Evolutionary conservation across 1,140 invertebrate genomes (phyloP).

Genomic region (Drosophila albomicans): DNA sequence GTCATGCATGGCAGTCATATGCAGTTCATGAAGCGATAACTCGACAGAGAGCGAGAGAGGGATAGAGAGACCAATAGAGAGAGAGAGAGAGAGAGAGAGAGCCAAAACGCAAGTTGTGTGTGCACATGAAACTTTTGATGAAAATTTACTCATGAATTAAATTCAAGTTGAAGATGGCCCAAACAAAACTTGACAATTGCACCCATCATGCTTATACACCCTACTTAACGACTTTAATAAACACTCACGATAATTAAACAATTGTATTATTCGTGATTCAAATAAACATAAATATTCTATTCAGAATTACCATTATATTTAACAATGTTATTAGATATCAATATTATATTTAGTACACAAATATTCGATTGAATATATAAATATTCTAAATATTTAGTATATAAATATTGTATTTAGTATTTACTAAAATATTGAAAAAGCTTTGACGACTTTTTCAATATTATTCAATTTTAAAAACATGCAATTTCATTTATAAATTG

Average conservation of each 20-base stretch:
- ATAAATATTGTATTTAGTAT: too few relatives aligned
- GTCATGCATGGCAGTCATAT: slow-evolving; percentile 31
- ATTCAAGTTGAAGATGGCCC: slow-evolving; percentile 6
- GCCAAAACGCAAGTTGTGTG: slow-evolving; percentile 5
- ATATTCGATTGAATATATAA: too few relatives aligned
- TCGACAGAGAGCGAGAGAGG: neutral
- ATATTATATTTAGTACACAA: too few relatives aligned
- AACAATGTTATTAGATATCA: too few relatives aligned
- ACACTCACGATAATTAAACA: neutral
- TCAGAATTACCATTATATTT: too few relatives aligned
- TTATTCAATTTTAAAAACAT: too few relatives aligned
- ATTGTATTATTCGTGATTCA: too few relatives aligned
- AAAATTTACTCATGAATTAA: neutral
- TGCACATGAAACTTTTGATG: slow-evolving; percentile 11
- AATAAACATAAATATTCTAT: too few relatives aligned
- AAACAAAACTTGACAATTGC: slow-evolving; percentile 5
- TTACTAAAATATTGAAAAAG: too few relatives aligned
- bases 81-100: neutral
- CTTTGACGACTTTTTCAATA: too few relatives aligned
- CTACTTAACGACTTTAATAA: neutral
- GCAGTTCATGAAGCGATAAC: slow-evolving; percentile 32
- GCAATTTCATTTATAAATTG: too few relatives aligned
- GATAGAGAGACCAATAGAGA: neutral
- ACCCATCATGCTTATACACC: neutral
- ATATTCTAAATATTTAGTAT: too few relatives aligned